phyloP scores from a whole-genome alignment of 2,797 vertebrate species.

The Ctenosaura bakeri region DNA sequence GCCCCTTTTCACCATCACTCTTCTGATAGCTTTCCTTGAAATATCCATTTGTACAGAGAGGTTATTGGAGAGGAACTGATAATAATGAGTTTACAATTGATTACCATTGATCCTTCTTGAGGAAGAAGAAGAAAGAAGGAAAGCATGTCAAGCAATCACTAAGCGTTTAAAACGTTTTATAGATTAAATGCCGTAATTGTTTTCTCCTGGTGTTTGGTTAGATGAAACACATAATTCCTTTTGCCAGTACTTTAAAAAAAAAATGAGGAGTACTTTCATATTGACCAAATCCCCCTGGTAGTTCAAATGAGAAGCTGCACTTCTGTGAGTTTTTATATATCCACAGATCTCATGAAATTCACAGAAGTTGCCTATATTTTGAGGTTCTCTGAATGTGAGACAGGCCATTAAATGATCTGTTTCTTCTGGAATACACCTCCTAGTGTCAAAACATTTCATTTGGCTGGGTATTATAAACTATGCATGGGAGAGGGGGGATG shows the following conservation, averaged over 20 bases:
- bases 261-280: not conserved
- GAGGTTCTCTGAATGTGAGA: not conserved
- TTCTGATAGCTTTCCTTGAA: not conserved
- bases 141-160: not conserved
- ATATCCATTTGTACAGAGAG: conserved; percentile 14
- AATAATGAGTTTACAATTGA: conserved; percentile 37
- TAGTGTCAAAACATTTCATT: not conserved
- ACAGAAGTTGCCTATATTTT: not conserved
- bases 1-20: not conserved
- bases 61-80: conserved; percentile 40
- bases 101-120: conserved; percentile 25
- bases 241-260: not conserved
- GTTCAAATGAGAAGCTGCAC: not conserved
- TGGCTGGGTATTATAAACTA: not conserved
- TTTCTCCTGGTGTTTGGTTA: conserved; percentile 3
- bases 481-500: not conserved
- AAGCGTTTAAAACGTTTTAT: conserved; percentile 21
- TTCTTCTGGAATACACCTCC: not conserved
- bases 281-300: not conserved
- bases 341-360: not conserved
- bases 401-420: no score
- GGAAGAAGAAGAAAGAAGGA: not conserved
- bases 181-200: conserved; percentile 19
- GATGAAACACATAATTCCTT: not conserved
- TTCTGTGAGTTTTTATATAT: not conserved